Conservation (phyloP, 2,888 invertebrate genomes). For the Drosophila austrosaltans region DNA sequence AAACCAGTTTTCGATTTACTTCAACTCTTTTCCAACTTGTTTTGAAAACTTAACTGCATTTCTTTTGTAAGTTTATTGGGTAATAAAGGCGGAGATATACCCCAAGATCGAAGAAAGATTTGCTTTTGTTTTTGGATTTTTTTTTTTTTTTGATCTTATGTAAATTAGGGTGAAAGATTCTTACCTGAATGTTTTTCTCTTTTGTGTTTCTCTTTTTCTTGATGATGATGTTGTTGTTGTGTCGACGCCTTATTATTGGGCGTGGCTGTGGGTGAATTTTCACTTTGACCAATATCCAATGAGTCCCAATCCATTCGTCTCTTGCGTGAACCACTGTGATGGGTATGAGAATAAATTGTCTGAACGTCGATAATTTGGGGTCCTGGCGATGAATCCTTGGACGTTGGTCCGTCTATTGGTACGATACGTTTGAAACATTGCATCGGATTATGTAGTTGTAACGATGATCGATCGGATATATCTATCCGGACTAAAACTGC, state of each 20-base stretch:
- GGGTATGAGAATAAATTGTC: constrained; percentile 75
- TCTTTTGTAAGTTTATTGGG: background rate
- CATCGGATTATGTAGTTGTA: constrained; percentile 23
- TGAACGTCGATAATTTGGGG: constrained; percentile 83
- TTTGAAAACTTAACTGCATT: background rate
- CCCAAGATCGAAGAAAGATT: background rate
- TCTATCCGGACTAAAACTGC: no score
- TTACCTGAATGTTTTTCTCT: constrained; percentile 81
- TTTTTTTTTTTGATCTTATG: background rate
- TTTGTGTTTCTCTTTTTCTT: constrained; percentile 81
- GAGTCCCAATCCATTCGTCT: constrained; percentile 84
- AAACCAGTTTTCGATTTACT: background rate
- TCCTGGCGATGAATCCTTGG: constrained; percentile 78
- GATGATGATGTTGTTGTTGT: constrained; percentile 43
- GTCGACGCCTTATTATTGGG: constrained; percentile 69
- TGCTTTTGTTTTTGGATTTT: background rate
- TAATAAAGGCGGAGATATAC: background rate
- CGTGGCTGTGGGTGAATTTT: constrained; percentile 73
- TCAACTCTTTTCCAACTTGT: background rate
- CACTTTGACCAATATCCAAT: constrained; percentile 82
- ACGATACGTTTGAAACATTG: constrained; percentile 26
- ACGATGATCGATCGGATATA: background rate
- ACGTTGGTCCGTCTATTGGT: constrained; percentile 66
- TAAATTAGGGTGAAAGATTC: constrained; percentile 22
- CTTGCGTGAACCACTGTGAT: constrained; percentile 81